Base-by-base conservation (phyloP, 1,140 invertebrate genomes). In the Macrobrachium nipponense region DNA sequence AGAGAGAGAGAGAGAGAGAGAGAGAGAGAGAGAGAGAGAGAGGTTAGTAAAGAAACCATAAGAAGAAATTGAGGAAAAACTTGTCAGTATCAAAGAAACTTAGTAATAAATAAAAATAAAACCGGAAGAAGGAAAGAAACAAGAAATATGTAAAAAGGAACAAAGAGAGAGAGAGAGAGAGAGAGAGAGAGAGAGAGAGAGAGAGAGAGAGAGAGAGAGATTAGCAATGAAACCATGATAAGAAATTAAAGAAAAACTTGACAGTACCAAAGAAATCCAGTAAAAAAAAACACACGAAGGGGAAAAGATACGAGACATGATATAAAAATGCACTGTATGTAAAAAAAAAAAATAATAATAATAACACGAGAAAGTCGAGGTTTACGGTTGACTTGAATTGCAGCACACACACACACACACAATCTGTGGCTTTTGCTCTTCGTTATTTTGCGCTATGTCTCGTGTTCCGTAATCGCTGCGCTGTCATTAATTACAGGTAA, bases 1-100 rank as follows among this genome's bases (percentile, higher is more conserved):
- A 72, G 70, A 72, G 70, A 72, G 70, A 72, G 70, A 72, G 70
- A 72, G 70, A 68, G 51, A 51, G 51, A 51, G 51, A 51, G 51
- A 72, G 70, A 72, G 70, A 72, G 70, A 72, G 70, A 72, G 70
- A 72, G 70, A 72, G 70, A 72, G 70, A 72, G 70, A 72, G 6
- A 72, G 6, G 43, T 18, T 23, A 23, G 27, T 6, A 73, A 23
- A 43, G 70, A 73, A 23, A 73, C 18, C n/a, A 17, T 44, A 27
- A 73, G 68, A 73, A 51, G 18, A 51, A 27, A 51, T 18, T 17
- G 43, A 51, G 51, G 70, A 73, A 51, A 73, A 51, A n/a, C 6
- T 44, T 73, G 70, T 27, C 36, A 18, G 8, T 11, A 18, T 15
- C 23, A 12, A 18, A 75, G 20, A 58, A 17, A 17, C 10, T 51